These are phyloP conservation scores for Nasonia giraulti DNA, from an alignment of 1,140 invertebrate genomes.

Conservation along the genomic window DNA sequence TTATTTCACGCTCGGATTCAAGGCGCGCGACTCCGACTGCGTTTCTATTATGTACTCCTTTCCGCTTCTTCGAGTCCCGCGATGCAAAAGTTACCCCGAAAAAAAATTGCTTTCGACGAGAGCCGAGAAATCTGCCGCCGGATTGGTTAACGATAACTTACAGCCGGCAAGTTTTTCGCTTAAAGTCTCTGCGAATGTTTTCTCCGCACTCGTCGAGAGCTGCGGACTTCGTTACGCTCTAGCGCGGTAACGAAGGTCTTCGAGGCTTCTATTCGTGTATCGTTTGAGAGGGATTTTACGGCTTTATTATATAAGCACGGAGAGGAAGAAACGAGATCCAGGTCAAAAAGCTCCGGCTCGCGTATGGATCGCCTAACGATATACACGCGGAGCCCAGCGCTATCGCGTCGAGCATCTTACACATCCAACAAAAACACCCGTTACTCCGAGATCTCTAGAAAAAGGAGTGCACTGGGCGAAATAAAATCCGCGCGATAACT, in stretches of 20 bases:
- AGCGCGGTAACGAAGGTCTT: background rate
- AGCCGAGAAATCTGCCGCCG: background rate
- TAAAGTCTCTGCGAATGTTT: background rate
- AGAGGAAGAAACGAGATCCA: no score
- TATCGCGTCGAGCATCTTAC: no score
- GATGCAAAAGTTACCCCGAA: slow-evolving; percentile 34
- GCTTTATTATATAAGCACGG: no score
- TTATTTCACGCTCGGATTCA: slow-evolving; percentile 44
- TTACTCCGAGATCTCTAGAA: background rate
- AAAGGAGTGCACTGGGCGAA: background rate
- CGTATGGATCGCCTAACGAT: no score
- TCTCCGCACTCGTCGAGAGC: no score
- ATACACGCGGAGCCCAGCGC: no score
- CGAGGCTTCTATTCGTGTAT: background rate
- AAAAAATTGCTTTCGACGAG: slow-evolving; percentile 35
- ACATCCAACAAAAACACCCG: background rate
- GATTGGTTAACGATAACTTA: slow-evolving; percentile 39
- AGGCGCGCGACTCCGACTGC: slow-evolving; percentile 29
- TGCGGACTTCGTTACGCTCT: no score
- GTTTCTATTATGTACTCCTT: slow-evolving; percentile 42
- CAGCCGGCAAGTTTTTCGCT: background rate
- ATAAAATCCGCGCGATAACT: background rate
- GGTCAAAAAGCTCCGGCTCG: no score
- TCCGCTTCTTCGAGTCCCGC: background rate
- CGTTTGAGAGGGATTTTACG: no score